Evolutionary conservation across 1,140 invertebrate genomes (phyloP).

Genomic region (Chironomus tepperi): DNA sequence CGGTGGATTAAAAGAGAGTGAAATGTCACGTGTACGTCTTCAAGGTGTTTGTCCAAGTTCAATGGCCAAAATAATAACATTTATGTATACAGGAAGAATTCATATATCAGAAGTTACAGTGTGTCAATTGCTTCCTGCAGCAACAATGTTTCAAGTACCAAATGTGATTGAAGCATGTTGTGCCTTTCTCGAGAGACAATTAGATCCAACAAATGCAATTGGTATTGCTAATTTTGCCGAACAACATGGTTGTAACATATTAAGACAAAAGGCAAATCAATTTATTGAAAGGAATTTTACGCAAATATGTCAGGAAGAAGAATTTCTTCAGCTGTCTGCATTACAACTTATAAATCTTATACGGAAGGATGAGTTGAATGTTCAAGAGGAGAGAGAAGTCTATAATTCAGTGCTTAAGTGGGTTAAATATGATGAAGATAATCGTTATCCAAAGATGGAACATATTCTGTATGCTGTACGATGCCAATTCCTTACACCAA

Average conservation of each 20-base stretch:
- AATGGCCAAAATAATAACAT: conserved; percentile 73
- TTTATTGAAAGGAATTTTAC: conserved; percentile 87
- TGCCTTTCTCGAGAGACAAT: conserved; percentile 77
- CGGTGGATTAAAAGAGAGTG: conserved; percentile 73
- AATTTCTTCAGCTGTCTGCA: conserved; percentile 73
- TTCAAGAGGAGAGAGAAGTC: conserved; percentile 82
- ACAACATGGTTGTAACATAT: conserved; percentile 75
- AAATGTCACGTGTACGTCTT: conserved; percentile 74
- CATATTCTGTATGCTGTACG: conserved; percentile 77
- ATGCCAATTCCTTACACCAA: conserved; percentile 85
- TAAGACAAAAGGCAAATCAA: conserved; percentile 76
- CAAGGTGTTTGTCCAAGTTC: conserved; percentile 77
- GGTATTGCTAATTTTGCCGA: conserved; percentile 88
- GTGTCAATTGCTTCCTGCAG: conserved; percentile 79
- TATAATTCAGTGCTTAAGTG: conserved; percentile 87
- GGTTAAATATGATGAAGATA: conserved; percentile 81
- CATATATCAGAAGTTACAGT: conserved; percentile 83
- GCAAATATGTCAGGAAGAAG: conserved; percentile 82
- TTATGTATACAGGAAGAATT: conserved; percentile 86
- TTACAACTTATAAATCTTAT: conserved; percentile 72
- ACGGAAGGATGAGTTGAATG: conserved; percentile 79
- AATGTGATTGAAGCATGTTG: conserved; percentile 88
- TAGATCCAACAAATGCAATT: conserved; percentile 88
- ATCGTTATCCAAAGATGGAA: conserved; percentile 72
- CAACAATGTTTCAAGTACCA: conserved; percentile 87